These are phyloP conservation scores for Nomada hirtipes DNA, from an alignment of 2,888 invertebrate genomes.

Conservation along the genomic window DNA sequence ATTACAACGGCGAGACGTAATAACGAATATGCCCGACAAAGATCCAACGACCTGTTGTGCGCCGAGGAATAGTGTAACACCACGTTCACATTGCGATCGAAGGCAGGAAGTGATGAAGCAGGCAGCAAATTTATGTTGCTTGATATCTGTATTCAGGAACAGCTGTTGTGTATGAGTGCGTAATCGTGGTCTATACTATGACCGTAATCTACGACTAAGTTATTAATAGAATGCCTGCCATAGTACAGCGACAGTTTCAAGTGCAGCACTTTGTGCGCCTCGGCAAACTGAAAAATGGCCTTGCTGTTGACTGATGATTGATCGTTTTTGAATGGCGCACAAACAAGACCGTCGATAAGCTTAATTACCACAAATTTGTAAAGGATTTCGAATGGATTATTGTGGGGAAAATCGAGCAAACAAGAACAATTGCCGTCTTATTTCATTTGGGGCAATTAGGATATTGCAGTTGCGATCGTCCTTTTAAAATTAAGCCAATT, in stretches of 20 bases:
- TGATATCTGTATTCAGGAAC: conserved; percentile 21
- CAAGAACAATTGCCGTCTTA: too few relatives aligned
- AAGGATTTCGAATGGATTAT: too few relatives aligned
- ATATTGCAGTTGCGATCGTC: background rate
- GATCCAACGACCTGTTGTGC: conserved; percentile 44
- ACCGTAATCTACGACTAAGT: conserved; percentile 47
- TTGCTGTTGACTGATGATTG: background rate
- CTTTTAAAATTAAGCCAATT: background rate
- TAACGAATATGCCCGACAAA: conserved; percentile 19
- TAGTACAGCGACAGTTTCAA: conserved; percentile 37
- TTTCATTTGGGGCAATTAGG: background rate
- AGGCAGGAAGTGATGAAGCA: conserved; percentile 44
- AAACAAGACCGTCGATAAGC: background rate
- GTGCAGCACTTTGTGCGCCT: conserved; percentile 14
- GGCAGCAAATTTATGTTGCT: conserved; percentile 33
- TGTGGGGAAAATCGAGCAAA: too few relatives aligned
- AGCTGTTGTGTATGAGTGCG: conserved; percentile 34
- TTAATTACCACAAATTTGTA: background rate
- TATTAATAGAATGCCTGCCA: conserved; percentile 50
- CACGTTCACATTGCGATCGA: conserved; percentile 1
- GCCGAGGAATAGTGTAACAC: background rate
- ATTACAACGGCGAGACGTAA: background rate
- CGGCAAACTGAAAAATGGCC: background rate
- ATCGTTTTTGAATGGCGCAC: background rate
- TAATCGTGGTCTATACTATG: conserved; percentile 26